Evolutionary conservation across 92 coral and sea anemone species (phyloP).

Genomic region (Umimayanthus chanpuru): DNA sequence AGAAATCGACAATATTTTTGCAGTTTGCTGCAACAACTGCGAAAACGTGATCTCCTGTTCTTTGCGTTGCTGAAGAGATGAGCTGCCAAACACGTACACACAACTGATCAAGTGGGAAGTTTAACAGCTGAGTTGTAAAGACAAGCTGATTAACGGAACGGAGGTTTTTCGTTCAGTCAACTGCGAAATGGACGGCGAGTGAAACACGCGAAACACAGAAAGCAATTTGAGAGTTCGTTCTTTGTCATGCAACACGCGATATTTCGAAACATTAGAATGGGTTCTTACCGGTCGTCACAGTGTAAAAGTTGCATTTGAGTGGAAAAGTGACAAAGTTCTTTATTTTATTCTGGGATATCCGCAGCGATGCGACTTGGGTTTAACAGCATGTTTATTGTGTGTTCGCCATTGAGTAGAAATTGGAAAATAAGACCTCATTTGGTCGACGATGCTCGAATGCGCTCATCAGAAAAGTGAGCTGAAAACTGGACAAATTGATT

Average conservation of each 20-base stretch:
- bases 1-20: not conserved
- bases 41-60: slow-evolving; percentile 18
- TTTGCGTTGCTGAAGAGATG: not conserved
- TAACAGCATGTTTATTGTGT: slow-evolving; percentile 3
- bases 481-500: not conserved
- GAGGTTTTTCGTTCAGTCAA: not conserved
- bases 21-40: not conserved
- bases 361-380: slow-evolving; percentile 7
- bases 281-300: slow-evolving; percentile 18
- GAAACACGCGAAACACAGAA: slow-evolving; percentile 7
- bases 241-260: slow-evolving; percentile 10
- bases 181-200: not conserved
- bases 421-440: slow-evolving; percentile 28
- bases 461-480: not conserved
- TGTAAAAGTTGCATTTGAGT: not conserved
- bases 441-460: slow-evolving; percentile 21
- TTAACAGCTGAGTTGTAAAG: slow-evolving; percentile 11
- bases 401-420: slow-evolving; percentile 5
- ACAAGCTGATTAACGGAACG: not conserved
- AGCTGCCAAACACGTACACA: not conserved
- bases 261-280: slow-evolving; percentile 6
- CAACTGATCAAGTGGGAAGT: slow-evolving; percentile 8
- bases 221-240: not conserved
- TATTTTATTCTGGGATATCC: not conserved
- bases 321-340: not conserved